Evolutionary conservation across 2,888 invertebrate species (phyloP).

Genomic region (Leptothorax acervorum): DNA sequence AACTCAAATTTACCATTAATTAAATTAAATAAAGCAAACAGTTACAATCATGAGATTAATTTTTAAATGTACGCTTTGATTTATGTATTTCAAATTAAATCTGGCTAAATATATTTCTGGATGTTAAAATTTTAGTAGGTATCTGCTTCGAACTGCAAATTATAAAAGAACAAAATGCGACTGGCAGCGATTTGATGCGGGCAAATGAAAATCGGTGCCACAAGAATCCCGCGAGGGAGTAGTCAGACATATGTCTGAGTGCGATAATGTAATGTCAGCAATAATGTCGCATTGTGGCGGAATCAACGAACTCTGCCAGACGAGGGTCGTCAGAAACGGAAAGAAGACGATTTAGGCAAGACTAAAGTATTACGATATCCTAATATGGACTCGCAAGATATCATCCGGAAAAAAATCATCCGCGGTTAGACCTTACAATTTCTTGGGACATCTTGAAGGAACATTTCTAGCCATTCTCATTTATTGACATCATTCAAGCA

Average conservation of each 20-base stretch:
- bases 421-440: background rate
- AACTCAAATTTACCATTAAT: background rate
- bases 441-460: background rate
- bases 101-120: background rate
- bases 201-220: background rate
- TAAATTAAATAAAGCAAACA: background rate
- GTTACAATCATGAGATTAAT: background rate
- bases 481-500: background rate
- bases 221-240: background rate
- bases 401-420: slow-evolving; percentile 50
- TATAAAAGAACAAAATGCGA: background rate
- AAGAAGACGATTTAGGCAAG: slow-evolving; percentile 43
- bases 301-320: slow-evolving; percentile 58
- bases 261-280: slow-evolving; percentile 72
- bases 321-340: slow-evolving; percentile 58
- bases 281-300: too few species aligned
- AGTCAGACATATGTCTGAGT: slow-evolving; percentile 68
- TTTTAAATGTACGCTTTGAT: slow-evolving; percentile 15
- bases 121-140: background rate
- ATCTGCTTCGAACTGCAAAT: background rate
- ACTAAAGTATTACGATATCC: slow-evolving; percentile 53
- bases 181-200: too few species aligned
- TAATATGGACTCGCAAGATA: slow-evolving; percentile 54
- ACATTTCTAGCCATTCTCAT: background rate
- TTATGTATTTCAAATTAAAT: background rate